Percentiles rank a stretch among this genome's conserved stretches.
Conservation (phyloP, 92 coral and sea anemone species). For the Pocillopora meandrina region DNA sequence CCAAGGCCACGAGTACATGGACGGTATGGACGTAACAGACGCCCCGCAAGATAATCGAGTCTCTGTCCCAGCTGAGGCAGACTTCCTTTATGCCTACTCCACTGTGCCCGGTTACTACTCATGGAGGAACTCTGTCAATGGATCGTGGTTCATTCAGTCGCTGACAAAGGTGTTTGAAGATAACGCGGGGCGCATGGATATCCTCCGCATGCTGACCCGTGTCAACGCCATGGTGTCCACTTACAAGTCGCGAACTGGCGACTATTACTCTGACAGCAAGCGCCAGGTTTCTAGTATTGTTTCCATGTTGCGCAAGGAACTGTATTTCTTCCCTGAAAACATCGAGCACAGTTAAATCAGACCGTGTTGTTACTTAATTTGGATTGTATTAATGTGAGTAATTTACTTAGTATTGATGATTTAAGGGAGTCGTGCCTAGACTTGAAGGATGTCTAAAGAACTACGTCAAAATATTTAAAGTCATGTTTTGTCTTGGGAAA, state of each 20-base stretch:
- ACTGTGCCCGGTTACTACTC: conserved; percentile 91
- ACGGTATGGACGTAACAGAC: conserved; percentile 79
- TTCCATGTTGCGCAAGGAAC: conserved; percentile 88
- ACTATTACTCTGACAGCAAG: conserved; percentile 86
- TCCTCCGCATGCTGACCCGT: conserved; percentile 82
- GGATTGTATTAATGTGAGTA: conserved; percentile 5
- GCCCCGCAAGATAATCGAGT: conserved; percentile 68
- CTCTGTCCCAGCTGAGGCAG: conserved; percentile 85
- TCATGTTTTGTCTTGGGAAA: no score
- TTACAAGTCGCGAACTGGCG: conserved; percentile 87
- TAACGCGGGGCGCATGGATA: conserved; percentile 67
- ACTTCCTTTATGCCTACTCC: conserved; percentile 87
- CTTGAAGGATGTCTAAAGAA: no score
- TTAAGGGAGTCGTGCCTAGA: no score
- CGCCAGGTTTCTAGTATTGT: conserved; percentile 86
- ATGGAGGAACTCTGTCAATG: conserved; percentile 87
- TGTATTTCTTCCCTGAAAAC: conserved; percentile 84
- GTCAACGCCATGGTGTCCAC: conserved; percentile 82
- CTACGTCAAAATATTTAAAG: no score
- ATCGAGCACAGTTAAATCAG: conserved; percentile 29
- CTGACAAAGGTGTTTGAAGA: conserved; percentile 62
- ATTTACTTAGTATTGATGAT: background rate
- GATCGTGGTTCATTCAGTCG: conserved; percentile 92
- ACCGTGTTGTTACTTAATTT: background rate
- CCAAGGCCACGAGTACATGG: conserved; percentile 93